These are phyloP conservation scores for Pseudoatta argentina DNA, from an alignment of 1,140 invertebrate genomes.

Conservation along the genomic window DNA sequence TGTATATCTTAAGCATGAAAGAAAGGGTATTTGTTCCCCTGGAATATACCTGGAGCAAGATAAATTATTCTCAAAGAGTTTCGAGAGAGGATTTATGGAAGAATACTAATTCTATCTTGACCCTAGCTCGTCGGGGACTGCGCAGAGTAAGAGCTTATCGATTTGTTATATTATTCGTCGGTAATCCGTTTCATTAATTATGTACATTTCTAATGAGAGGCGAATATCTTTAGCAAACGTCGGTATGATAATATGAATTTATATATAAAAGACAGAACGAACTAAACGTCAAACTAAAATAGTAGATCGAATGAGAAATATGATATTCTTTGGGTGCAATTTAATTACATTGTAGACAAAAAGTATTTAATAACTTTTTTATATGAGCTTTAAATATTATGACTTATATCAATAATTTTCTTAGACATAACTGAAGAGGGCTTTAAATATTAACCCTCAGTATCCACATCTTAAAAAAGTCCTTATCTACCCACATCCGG, in stretches of 20 bases:
- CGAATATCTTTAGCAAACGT: slow-evolving; percentile 39
- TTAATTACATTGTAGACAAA: slow-evolving; percentile 1
- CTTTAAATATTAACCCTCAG: not conserved
- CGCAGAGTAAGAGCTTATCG: slow-evolving; percentile 11
- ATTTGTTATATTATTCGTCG: slow-evolving; percentile 32
- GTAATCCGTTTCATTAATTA: slow-evolving; percentile 51
- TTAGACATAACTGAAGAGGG: not conserved
- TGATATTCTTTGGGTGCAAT: slow-evolving; percentile 8
- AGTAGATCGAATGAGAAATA: slow-evolving; percentile 2
- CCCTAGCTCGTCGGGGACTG: slow-evolving; percentile 1
- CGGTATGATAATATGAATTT: slow-evolving; percentile 7
- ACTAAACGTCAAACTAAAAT: not conserved
- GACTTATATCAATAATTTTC: not conserved
- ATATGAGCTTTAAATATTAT: too few species aligned
- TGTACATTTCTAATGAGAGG: slow-evolving; percentile 44
- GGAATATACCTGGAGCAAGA: not conserved
- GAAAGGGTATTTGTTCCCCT: not conserved
- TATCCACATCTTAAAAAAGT: too few species aligned
- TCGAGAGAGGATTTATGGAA: slow-evolving; percentile 16
- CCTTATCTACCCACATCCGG: too few species aligned
- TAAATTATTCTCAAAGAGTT: slow-evolving; percentile 59
- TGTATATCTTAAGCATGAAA: slow-evolving; percentile 26
- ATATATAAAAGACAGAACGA: slow-evolving; percentile 12
- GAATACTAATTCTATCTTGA: slow-evolving; percentile 54
- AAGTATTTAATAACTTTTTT: not conserved